Percentiles rank a stretch among this genome's conserved stretches.
Conservation (phyloP, 1,140 invertebrate genomes). For the Drosophila serrata region DNA sequence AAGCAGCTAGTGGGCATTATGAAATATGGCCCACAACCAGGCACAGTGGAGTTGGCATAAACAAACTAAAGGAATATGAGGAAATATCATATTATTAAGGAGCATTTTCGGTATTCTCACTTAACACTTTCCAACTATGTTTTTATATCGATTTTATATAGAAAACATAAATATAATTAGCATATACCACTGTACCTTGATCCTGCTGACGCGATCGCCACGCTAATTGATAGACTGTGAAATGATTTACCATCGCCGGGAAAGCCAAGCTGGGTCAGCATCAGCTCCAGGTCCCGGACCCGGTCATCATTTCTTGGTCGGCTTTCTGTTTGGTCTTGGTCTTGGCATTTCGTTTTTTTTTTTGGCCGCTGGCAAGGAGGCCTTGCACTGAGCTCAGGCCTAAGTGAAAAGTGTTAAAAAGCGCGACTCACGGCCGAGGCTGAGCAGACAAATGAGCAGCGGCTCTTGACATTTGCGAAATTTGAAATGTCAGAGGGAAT, state of each 20-base stretch:
- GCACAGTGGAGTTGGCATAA: constrained; percentile 35
- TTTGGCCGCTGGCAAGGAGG: constrained; percentile 45
- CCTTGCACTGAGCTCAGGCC: constrained; percentile 7
- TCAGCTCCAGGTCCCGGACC: constrained; percentile 18
- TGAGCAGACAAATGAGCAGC: constrained; percentile 75
- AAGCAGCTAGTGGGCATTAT: constrained; percentile 48
- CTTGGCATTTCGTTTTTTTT: no score
- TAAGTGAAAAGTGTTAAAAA: constrained; percentile 84
- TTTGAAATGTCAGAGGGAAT: constrained; percentile 72
- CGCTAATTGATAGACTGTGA: constrained; percentile 83
- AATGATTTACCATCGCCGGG: constrained; percentile 72
- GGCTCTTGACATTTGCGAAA: constrained; percentile 81
- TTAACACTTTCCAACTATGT: no score
- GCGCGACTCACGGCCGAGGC: constrained; percentile 60
- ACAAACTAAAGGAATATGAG: background rate
- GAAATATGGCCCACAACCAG: constrained; percentile 58
- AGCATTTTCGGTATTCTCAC: no score
- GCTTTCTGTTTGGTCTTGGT: constrained; percentile 57
- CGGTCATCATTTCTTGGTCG: constrained; percentile 55
- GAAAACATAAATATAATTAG: background rate
- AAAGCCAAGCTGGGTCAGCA: constrained; percentile 34
- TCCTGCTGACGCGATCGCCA: constrained; percentile 56
- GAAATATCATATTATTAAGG: no score
- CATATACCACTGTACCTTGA: constrained; percentile 39
- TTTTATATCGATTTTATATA: background rate